These are phyloP conservation scores for Malurus splendens DNA, from an alignment of 2,797 vertebrate genomes.

Conservation along the genomic window DNA sequence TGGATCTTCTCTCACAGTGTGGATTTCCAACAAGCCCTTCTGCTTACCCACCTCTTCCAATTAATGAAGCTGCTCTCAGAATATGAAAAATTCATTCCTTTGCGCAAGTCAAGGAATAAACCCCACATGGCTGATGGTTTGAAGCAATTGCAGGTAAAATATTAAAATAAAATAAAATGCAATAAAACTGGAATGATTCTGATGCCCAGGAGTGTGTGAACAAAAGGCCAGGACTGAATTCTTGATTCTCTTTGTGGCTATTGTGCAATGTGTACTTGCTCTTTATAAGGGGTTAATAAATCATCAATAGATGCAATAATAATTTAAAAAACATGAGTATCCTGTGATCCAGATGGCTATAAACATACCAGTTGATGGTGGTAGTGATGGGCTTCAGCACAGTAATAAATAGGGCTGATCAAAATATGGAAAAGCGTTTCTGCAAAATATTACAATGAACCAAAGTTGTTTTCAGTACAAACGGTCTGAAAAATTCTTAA, in stretches of 20 bases:
- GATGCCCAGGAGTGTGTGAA: neutral
- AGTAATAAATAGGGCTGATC: neutral
- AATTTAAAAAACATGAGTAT: neutral
- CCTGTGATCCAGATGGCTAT: neutral
- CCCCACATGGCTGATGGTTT: neutral
- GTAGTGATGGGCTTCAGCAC: neutral
- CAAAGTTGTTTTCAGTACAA: neutral
- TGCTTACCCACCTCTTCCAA: neutral
- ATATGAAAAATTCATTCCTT: neutral
- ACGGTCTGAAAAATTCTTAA: neutral
- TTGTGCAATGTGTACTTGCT: neutral
- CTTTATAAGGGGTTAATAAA: neutral
- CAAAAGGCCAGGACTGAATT: neutral
- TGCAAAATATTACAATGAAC: neutral
- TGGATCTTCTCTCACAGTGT: neutral
- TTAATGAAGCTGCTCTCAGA: neutral
- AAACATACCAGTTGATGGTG: neutral
- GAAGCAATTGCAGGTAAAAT: neutral
- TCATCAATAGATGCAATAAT: neutral
- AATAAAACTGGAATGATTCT: neutral
- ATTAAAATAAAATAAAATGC: neutral
- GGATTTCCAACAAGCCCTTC: neutral
- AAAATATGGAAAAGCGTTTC: neutral
- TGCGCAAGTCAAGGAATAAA: neutral
- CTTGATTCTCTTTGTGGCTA: neutral